Base-by-base conservation (phyloP, 2,888 invertebrate species). In the Lycophotia porphyrea region DNA sequence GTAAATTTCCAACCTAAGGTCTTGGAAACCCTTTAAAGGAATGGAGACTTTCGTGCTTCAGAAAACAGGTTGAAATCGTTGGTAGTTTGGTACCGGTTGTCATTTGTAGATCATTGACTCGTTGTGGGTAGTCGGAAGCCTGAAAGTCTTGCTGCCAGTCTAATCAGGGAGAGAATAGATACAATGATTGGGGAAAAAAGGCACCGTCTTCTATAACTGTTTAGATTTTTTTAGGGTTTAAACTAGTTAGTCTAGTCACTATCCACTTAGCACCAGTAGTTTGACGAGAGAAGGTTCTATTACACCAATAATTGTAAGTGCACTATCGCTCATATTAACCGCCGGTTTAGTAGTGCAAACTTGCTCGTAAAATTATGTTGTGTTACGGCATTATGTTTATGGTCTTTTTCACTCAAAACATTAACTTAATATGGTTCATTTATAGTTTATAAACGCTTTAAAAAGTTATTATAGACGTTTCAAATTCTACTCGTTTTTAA, bases 271-370 rank as follows among this genome's bases (percentile, higher is more conserved):
- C 15, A 34, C 18, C 7, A 65, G 39, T 60, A 60, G 18, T 60
- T 75, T 76, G 44, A 47, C 21, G 47, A 67, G n/a, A 64, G n/a
- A 31, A 58, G 39, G 36, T 67, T n/a, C 55, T 66, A 58, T 75
- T 58, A 67, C n/a, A n/a, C 1, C 58, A 47, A 76, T 75, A 76
- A 47, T 75, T 58, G n/a, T 60, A 65, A 71, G 71, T 72, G 66
- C 61, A 78, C n/a, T 72, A 49, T 49, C 36, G 64, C 75, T 44
- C 52, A 55, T 63, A n/a, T n/a, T n/a, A 60, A 60, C 31, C 15
- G 2, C 18, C 39, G 39, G 47, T 60, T 18, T 76, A 76, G 21
- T 67, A 39, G n/a, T 49, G 76, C 39, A 76, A 75, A 76, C 60
- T 34, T 49, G 66, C 39, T 76, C 76, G 34, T 76, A 76, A 76